These are phyloP conservation scores for Peromyscus californicus DNA, from an alignment of 2,113 vertebrate species.

Conservation along the genomic window DNA sequence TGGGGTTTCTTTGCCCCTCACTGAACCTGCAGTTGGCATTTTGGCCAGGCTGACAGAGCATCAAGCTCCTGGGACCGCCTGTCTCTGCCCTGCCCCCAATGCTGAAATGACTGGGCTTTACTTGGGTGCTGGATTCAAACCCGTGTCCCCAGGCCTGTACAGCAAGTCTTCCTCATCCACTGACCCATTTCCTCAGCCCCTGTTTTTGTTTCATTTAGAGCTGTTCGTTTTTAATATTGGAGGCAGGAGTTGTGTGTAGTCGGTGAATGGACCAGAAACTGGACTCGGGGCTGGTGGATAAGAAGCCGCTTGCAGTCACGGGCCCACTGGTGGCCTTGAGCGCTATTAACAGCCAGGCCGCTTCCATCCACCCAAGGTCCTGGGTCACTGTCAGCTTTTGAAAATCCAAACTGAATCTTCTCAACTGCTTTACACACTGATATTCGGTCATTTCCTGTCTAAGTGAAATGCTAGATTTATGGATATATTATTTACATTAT, in stretches of 20 bases:
- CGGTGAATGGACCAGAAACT: neutral
- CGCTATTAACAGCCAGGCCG: accelerated
- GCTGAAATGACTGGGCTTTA: no score
- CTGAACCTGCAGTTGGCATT: neutral
- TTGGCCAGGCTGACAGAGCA: neutral
- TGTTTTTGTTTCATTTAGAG: no score
- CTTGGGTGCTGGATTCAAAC: neutral
- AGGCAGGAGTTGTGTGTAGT: neutral
- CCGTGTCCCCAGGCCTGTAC: neutral
- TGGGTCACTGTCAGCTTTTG: neutral
- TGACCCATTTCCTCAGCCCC: neutral
- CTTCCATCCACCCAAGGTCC: accelerated
- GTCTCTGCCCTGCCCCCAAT: neutral
- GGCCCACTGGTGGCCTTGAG: accelerated
- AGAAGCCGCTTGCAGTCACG: neutral
- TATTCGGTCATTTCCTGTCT: neutral
- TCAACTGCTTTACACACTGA: neutral
- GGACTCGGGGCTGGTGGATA: neutral
- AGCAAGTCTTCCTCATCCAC: no score
- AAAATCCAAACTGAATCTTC: neutral
- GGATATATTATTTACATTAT: neutral
- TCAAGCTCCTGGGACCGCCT: neutral
- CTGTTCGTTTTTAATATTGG: neutral
- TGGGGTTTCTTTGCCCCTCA: neutral
- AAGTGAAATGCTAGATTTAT: neutral